phyloP scores from a whole-genome alignment of 2,888 invertebrate species.

The Conomelus anceps region DNA sequence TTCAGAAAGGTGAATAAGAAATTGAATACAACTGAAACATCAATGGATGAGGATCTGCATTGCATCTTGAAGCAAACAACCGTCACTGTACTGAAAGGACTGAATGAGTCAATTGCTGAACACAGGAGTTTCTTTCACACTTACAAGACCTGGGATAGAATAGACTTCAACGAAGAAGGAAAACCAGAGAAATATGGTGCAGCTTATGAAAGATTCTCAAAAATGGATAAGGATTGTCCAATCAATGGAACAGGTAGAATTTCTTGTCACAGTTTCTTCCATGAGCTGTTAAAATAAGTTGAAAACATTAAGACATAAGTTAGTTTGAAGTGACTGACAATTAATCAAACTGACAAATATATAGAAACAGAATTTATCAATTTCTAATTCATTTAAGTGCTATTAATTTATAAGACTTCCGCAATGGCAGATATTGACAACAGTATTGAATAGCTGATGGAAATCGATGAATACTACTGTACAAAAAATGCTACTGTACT shows the following conservation, averaged over 20 bases:
- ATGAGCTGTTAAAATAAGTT: too few species aligned
- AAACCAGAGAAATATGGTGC: neutral
- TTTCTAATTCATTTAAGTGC: too few species aligned
- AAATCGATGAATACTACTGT: too few species aligned
- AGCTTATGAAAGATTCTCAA: neutral
- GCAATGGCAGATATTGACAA: too few species aligned
- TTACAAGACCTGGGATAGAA: neutral
- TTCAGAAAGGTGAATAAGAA: neutral
- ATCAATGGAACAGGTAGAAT: neutral
- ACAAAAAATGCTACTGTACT: too few species aligned
- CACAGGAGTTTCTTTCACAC: neutral
- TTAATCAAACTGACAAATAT: too few species aligned
- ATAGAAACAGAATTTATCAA: too few species aligned
- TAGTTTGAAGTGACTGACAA: too few species aligned
- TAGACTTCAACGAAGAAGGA: neutral
- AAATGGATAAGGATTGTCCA: neutral
- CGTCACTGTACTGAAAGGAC: neutral
- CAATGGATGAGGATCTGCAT: neutral
- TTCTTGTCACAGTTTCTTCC: neutral
- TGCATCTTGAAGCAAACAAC: neutral
- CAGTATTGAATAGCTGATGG: too few species aligned
- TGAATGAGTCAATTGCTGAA: neutral
- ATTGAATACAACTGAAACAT: neutral
- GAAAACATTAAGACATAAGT: too few species aligned
- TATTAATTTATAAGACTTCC: too few species aligned